Base-by-base conservation (phyloP, 2,113 vertebrate species). In the Siniperca knerii region DNA sequence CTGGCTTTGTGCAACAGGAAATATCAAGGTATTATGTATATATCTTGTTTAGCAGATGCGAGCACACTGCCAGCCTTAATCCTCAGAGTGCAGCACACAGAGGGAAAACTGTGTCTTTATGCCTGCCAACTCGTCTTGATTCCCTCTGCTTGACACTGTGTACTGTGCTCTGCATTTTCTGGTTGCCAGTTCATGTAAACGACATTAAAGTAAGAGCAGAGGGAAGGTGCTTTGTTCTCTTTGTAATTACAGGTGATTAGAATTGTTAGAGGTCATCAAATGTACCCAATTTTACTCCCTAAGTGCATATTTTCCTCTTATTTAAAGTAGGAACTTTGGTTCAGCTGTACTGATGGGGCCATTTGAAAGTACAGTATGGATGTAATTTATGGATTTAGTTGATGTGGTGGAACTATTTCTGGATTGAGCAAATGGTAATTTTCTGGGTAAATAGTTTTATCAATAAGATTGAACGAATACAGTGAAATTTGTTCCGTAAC, bases 41-140 rank as follows among this genome's bases (percentile, higher is more conserved):
- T 87, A 88, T 93, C 90, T 84, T 80, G 84, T 91, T 93, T 54
- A 88, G 90, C 89, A 89, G 91, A 93, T 69, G 58, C 65, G 82
- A 80, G 84, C 87, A 42, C 80, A 21, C 73, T 85, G 90, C 87
- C 85, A 83, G 86, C 65, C 29, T 81, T 92, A 91, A 94, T 92
- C 87, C 93, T 89, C 62, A 2, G 83, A 82, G 90, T 80, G 84
- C 81, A 67, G 83, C 65, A 50, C 62, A 61, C 73, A 50, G 76
- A 88, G 87, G 90, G 89, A 77, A 77, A 89, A 81, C 79, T 16
- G 77, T 37, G 80, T 88, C 79, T 91, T 85, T 81, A 68, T 68
- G 83, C 87, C 86, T 93, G 91, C 90, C 92, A 94, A 85, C 86
- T 25, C 71, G 86, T 89, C 89, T 92, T 90, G 84, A 89, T 89